Conservation (phyloP, 2,888 invertebrate species). For the Panzeria rudis region DNA sequence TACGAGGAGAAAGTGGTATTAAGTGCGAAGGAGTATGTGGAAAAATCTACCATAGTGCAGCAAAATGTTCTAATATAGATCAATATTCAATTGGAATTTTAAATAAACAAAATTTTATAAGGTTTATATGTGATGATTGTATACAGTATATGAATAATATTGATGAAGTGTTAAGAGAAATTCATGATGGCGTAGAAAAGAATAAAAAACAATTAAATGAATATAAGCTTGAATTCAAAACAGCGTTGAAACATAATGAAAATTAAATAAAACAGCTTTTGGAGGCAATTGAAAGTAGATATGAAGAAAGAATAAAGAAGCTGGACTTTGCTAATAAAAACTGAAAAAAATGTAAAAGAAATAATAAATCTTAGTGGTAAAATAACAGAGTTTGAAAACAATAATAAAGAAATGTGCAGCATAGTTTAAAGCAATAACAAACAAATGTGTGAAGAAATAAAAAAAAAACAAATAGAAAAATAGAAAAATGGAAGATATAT, state of each 20-base stretch:
- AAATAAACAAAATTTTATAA: constrained; percentile 5
- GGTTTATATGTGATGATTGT: background rate
- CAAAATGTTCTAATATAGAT: too few relatives aligned
- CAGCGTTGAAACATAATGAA: background rate
- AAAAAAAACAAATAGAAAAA: too few relatives aligned
- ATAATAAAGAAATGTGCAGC: background rate
- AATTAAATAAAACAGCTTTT: constrained; percentile 6
- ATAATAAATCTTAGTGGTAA: background rate
- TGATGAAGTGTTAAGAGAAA: constrained; percentile 5
- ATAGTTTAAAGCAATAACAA: background rate
- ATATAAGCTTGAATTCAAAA: constrained; percentile 3
- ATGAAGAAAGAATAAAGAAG: background rate
- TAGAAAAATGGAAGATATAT: too few relatives aligned
- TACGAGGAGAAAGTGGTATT: constrained; percentile 24
- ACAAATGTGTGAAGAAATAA: background rate
- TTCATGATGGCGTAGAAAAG: background rate
- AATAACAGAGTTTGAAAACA: background rate
- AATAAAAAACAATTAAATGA: constrained; percentile 25
- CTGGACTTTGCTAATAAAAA: background rate
- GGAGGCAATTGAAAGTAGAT: background rate
- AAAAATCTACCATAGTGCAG: constrained; percentile 4
- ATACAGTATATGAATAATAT: constrained; percentile 10
- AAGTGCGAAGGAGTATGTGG: constrained; percentile 22
- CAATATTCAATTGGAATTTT: constrained; percentile 13
- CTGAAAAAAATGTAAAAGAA: constrained; percentile 11